Percentiles rank a stretch among this genome's conserved stretches.
Evolutionary conservation across 1,140 invertebrate genomes (phyloP).

Genomic region (Dysdera silvatica): DNA sequence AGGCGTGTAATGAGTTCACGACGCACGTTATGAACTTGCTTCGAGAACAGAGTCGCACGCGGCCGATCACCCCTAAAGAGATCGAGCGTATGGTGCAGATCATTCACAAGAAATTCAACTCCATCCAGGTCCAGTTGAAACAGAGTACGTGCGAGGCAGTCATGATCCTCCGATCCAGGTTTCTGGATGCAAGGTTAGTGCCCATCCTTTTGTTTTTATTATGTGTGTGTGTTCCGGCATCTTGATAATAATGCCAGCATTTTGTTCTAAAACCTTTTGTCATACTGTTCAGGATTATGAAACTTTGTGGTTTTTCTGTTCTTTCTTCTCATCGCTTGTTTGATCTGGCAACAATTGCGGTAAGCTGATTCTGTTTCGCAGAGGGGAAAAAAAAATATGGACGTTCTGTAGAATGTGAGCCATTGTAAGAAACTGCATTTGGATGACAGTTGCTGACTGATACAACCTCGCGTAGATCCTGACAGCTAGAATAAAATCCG

Average conservation of each 20-base stretch:
- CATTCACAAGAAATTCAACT: slow-evolving; percentile 99
- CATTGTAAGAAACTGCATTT: too few species aligned
- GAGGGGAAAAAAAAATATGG: too few species aligned
- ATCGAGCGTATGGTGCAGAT: slow-evolving; percentile 99
- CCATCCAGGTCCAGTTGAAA: slow-evolving; percentile 99
- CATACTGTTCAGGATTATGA: too few species aligned
- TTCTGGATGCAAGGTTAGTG: slow-evolving; percentile 79
- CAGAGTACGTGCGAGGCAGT: slow-evolving; percentile 99
- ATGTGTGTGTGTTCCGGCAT: too few species aligned
- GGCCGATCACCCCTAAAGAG: slow-evolving; percentile 92
- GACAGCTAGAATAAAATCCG: slow-evolving; percentile 29
- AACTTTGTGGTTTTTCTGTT: too few species aligned
- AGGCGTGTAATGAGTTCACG: slow-evolving; percentile 99
- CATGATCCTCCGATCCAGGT: slow-evolving; percentile 92
- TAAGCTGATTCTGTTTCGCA: too few species aligned
- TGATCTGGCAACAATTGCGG: too few species aligned
- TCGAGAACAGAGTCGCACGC: slow-evolving; percentile 91
- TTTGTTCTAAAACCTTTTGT: too few species aligned
- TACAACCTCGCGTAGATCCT: slow-evolving; percentile 15
- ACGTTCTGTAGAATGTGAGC: too few species aligned
- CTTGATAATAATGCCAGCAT: too few species aligned
- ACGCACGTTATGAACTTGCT: slow-evolving; percentile 98
- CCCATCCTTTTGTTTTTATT: too few species aligned
- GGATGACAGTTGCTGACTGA: slow-evolving; percentile 18
- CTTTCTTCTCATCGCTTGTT: too few species aligned